Evolutionary conservation across 2,888 invertebrate species (phyloP).

Genomic region (Axea sp.): DNA sequence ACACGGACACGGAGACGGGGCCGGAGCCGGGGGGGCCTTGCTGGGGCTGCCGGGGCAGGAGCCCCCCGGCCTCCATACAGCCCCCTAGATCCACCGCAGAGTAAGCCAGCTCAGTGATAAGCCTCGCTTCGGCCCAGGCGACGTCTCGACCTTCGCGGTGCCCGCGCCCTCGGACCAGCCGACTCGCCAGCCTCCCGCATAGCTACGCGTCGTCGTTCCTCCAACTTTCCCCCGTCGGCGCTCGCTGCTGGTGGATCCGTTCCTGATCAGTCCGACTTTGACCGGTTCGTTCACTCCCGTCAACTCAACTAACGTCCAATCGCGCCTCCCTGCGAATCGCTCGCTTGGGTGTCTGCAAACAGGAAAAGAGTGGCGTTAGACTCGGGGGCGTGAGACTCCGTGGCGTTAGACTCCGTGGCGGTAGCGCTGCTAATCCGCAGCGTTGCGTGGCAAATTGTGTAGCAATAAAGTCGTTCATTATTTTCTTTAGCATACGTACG

Average conservation of each 20-base stretch:
- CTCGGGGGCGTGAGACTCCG: too few species aligned
- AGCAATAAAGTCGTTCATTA: too few species aligned
- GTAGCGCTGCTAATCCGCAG: too few species aligned
- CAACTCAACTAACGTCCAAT: too few species aligned
- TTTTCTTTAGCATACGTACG: too few species aligned
- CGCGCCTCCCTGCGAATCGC: too few species aligned
- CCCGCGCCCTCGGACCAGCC: slow-evolving; percentile 64
- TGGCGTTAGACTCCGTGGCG: too few species aligned
- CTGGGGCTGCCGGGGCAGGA: slow-evolving; percentile 85
- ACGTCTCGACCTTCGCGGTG: slow-evolving; percentile 19
- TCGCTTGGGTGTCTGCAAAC: too few species aligned
- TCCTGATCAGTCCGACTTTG: too few species aligned
- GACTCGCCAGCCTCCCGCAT: slow-evolving; percentile 49
- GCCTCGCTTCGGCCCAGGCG: slow-evolving; percentile 63
- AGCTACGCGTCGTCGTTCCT: slow-evolving; percentile 12
- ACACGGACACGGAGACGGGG: slow-evolving; percentile 77
- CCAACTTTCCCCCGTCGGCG: slow-evolving; percentile 1
- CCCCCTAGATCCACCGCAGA: slow-evolving; percentile 84
- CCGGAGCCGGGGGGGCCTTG: slow-evolving; percentile 81
- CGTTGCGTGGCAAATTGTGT: too few species aligned
- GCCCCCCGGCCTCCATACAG: slow-evolving; percentile 88
- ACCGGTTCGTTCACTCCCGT: too few species aligned
- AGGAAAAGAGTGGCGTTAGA: slow-evolving; percentile 9
- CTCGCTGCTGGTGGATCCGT: slow-evolving; percentile 1
- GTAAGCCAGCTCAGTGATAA: slow-evolving; percentile 81